A percentile compares a stretch with the other conserved stretches of the same genome.
Evolutionary conservation across 2,797 vertebrate species (phyloP).

Genomic region (Sitta carolinensis): DNA sequence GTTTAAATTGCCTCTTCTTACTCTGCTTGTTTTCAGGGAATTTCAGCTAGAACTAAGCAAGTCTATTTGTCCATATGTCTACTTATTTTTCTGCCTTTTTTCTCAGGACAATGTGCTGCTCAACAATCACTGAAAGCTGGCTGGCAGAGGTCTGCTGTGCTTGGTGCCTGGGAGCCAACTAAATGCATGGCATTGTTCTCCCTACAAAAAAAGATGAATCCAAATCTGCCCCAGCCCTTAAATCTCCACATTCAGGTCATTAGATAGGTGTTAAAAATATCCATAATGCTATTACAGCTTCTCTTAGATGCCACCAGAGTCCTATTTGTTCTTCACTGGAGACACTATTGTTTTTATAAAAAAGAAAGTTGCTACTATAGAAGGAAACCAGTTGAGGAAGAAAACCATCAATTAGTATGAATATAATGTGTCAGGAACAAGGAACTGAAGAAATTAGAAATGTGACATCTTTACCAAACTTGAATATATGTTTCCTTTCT

Average conservation of each 20-base stretch:
- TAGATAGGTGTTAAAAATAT: conserved; percentile 17
- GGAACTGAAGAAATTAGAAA: not conserved
- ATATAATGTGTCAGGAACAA: not conserved
- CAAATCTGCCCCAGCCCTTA: not conserved
- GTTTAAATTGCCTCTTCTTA: not conserved
- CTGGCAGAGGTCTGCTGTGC: not conserved
- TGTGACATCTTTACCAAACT: not conserved
- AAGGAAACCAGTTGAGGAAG: not conserved
- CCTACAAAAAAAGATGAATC: not conserved
- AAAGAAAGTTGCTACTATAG: not conserved
- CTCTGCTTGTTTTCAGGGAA: not conserved
- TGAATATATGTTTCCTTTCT: not conserved
- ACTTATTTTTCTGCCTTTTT: not conserved
- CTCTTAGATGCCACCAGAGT: not conserved
- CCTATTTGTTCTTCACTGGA: not conserved
- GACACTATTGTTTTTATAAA: not conserved
- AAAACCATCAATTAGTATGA: not conserved
- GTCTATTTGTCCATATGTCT: not conserved
- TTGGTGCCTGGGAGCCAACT: not conserved
- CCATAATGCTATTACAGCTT: not conserved
- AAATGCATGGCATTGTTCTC: not conserved
- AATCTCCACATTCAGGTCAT: conserved; percentile 27
- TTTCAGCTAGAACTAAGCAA: not conserved
- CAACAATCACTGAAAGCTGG: not conserved
- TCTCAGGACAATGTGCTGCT: not conserved